Percentiles rank a stretch among this genome's conserved stretches.
These are phyloP conservation scores for Caenorhabditis doughertyi DNA, from an alignment of 2,888 invertebrate genomes.

Conservation along the genomic window DNA sequence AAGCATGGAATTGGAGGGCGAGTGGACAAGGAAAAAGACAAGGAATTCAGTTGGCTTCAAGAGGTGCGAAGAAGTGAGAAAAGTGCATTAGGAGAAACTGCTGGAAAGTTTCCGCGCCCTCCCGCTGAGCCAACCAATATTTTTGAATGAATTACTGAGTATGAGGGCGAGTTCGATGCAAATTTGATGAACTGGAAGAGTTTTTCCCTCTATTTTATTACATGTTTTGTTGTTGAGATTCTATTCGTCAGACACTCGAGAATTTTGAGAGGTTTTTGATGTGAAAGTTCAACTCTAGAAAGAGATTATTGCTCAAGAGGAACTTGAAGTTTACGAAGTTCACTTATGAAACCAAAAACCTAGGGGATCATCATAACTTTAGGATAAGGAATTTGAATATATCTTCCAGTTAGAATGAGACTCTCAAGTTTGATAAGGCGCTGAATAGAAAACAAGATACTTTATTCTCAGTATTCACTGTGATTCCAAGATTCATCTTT, in stretches of 20 bases:
- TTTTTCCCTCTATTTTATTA: constrained; percentile 2
- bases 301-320: background rate
- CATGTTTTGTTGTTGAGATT: constrained; percentile 5
- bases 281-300: background rate
- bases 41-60: constrained; percentile 45
- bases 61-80: constrained; percentile 58
- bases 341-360: no score
- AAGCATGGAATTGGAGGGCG: constrained; percentile 55
- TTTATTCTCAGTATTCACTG: no score
- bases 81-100: constrained; percentile 52
- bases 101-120: constrained; percentile 48
- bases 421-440: no score
- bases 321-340: background rate
- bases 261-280: background rate
- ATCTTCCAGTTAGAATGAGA: no score
- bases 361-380: no score
- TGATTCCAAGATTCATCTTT: no score
- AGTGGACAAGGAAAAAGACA: constrained; percentile 43
- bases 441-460: no score
- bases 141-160: constrained; percentile 55
- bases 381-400: no score
- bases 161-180: constrained; percentile 26
- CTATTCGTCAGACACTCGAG: background rate
- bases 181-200: constrained; percentile 56
- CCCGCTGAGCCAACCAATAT: constrained; percentile 41